Evolutionary conservation across 1,140 invertebrate genomes (phyloP).

Genomic region (Lucilia cuprina): DNA sequence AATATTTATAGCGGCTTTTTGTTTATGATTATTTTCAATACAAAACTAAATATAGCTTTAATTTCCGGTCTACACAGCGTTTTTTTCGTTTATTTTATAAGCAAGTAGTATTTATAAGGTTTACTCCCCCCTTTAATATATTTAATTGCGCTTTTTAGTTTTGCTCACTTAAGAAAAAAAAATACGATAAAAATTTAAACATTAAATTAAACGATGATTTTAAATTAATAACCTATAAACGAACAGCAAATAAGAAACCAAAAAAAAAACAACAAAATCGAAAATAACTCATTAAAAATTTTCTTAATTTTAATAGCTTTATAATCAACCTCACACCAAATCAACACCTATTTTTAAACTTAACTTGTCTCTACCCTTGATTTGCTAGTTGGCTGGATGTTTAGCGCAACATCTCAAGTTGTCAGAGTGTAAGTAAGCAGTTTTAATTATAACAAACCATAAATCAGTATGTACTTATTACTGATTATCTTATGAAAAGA

Average conservation of each 20-base stretch:
- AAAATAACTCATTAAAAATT: conserved; percentile 2
- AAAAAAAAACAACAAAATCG: neutral
- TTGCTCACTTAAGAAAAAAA: no score
- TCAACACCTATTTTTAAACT: neutral
- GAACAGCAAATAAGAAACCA: no score
- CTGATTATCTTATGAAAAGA: neutral
- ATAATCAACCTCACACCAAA: neutral
- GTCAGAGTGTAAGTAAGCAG: neutral
- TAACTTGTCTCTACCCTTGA: no score
- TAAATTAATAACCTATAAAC: neutral
- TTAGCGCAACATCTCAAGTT: neutral
- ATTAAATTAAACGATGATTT: conserved; percentile 4
- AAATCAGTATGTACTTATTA: conserved; percentile 1
- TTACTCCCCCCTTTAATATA: no score
- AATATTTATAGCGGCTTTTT: no score
- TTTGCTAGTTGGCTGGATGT: no score
- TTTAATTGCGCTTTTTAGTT: no score
- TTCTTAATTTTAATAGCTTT: conserved; percentile 3
- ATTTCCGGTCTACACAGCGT: no score
- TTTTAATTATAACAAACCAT: conserved; percentile 26
- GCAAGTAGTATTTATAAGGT: no score
- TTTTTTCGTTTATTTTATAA: no score
- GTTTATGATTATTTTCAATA: no score
- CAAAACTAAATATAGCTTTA: no score
- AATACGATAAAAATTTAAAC: neutral